A percentile compares a stretch with the other conserved stretches of the same genome.
These are phyloP conservation scores for Nebria salina DNA, from an alignment of 2,888 invertebrate species.

Conservation along the genomic window DNA sequence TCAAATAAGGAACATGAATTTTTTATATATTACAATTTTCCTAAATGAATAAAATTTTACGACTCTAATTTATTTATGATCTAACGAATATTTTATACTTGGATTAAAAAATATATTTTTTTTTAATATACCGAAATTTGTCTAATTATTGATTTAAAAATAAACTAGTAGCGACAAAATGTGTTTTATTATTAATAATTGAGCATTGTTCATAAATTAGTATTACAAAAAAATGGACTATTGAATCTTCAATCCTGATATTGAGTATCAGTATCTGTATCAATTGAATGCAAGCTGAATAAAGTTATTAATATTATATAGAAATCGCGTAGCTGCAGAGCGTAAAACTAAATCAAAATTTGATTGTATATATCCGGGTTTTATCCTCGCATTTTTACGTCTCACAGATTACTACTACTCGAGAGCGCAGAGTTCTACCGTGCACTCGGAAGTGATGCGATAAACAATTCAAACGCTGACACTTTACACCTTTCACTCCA, in stretches of 20 bases:
- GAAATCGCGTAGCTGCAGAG: not conserved
- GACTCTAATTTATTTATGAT: no score
- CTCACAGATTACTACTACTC: not conserved
- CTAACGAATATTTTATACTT: no score
- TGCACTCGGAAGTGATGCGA: not conserved
- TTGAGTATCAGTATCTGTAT: not conserved
- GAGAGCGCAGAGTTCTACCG: not conserved
- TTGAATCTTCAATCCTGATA: not conserved
- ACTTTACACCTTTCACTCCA: not conserved
- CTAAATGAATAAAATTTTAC: no score
- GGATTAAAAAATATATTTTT: no score
- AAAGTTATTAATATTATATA: not conserved
- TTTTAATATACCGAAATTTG: no score
- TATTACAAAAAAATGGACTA: not conserved
- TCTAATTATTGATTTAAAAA: no score
- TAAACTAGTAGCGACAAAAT: no score
- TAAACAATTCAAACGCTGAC: constrained; percentile 1
- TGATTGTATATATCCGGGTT: not conserved
- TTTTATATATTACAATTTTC: no score
- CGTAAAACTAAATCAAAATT: not conserved
- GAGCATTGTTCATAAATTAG: no score
- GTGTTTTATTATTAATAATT: no score
- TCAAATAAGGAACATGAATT: no score
- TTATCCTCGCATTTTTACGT: not conserved
- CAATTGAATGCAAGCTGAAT: not conserved